Evolutionary conservation across 1,140 invertebrate genomes (phyloP), one percentile per base, ranked within the genome.

Genomic region (Spodoptera frugiperda): DNA sequence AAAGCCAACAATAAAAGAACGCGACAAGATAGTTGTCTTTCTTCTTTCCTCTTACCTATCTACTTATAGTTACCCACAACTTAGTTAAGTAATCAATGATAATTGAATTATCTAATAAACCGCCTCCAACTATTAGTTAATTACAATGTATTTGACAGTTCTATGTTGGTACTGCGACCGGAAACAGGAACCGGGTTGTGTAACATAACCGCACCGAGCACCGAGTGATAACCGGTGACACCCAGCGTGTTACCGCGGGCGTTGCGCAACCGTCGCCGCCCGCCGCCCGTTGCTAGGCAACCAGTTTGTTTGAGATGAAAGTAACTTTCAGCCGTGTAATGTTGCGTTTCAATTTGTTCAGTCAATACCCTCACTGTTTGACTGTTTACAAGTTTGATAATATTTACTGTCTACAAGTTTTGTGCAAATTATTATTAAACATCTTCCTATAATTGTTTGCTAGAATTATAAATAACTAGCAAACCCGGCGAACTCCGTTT

Each of bases 161-260:
- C 30, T 0, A 61, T n/a, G 11, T 61, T 17, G 51, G 3, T 19
- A 44, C 57, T 8, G 3, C 30, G 15, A 15, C 33, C 33, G 59
- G 59, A 63, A 63, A 63, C 59, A 39, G 59, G 59, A 63, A 63
- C 33, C 33, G 9, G 54, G 54, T 57, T 63, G 33, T 63, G 33
- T 33, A 63, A 63, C 33, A 15, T 17, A 44, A 63, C 59, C 33
- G 59, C 9, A 63, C 57, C 53, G 57, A 33, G 30, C 8, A 39
- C 57, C 54, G 57, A 33, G 30, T 17, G 59, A 46, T 63, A 63
- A 63, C 59, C 59, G 30, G 59, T 44, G 59, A 44, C 59, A 63
- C 17, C 30, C 33, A 11, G 33, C 59, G 5, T 19, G 59, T 63
- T 17, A 19, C 59, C 33, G 59, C 17, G 9, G 19, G 30, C 57